Percentiles rank a stretch among this genome's conserved stretches.
These are phyloP conservation scores for Rhingia rostrata DNA, from an alignment of 2,888 invertebrate species.

Conservation along the genomic window DNA sequence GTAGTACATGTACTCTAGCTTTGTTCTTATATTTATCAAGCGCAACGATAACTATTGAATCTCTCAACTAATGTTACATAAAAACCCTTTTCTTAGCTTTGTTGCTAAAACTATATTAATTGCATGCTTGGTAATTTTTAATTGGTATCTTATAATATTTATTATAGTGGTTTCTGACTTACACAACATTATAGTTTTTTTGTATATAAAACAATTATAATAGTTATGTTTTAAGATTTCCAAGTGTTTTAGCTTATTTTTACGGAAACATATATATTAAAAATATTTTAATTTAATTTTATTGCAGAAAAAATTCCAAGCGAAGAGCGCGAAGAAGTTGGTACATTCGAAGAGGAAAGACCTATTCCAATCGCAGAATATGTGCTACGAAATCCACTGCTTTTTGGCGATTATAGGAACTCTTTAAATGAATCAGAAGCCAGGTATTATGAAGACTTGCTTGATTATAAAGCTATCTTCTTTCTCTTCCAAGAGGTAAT, in stretches of 20 bases:
- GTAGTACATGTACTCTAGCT: too few species aligned
- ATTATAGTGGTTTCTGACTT: too few species aligned
- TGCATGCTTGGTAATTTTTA: too few species aligned
- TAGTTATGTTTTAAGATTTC: not conserved
- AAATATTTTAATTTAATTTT: not conserved
- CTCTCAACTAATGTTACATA: too few species aligned
- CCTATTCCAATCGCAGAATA: slow-evolving; percentile 85
- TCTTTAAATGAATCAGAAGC: slow-evolving; percentile 91
- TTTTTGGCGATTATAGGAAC: slow-evolving; percentile 95
- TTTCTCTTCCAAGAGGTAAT: slow-evolving; percentile 92
- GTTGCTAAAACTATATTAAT: too few species aligned
- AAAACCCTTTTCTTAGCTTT: too few species aligned
- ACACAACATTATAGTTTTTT: too few species aligned
- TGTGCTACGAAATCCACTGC: slow-evolving; percentile 90
- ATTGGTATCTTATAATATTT: too few species aligned
- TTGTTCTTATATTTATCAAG: too few species aligned
- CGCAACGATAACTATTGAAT: too few species aligned
- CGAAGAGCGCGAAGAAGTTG: not conserved
- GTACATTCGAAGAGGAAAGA: slow-evolving; percentile 51
- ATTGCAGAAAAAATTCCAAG: not conserved
- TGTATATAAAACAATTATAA: not conserved
- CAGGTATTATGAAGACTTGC: slow-evolving; percentile 93
- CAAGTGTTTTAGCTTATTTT: not conserved
- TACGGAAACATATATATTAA: not conserved
- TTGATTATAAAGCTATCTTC: slow-evolving; percentile 95